Percentiles rank a stretch among this genome's conserved stretches.
Conservation (phyloP, 92 coral and sea anemone species). For the Isaurus tuberculatus region DNA sequence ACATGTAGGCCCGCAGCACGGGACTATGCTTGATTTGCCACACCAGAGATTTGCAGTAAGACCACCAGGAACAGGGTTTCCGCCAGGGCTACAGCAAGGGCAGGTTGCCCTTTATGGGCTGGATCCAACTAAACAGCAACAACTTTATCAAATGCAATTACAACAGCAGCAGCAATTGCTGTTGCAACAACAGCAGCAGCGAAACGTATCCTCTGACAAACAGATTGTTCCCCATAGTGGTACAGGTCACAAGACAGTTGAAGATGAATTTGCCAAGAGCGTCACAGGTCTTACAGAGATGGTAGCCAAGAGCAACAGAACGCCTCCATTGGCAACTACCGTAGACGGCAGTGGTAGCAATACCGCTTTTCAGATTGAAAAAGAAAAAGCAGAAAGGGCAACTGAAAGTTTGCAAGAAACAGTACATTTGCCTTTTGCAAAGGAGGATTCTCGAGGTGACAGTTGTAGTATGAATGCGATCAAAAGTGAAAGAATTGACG, state of each 20-base stretch:
- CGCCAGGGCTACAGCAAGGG: slow-evolving; percentile 64
- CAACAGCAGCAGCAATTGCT: slow-evolving; percentile 89
- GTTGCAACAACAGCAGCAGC: slow-evolving; percentile 90
- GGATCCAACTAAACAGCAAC: slow-evolving; percentile 72
- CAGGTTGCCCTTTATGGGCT: slow-evolving; percentile 75
- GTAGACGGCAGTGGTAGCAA: not conserved
- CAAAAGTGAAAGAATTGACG: slow-evolving; percentile 5
- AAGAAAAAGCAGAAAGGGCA: slow-evolving; percentile 2
- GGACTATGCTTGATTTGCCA: slow-evolving; percentile 76
- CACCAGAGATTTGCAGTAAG: slow-evolving; percentile 89
- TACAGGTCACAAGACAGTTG: slow-evolving; percentile 44
- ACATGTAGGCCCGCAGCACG: slow-evolving; percentile 54
- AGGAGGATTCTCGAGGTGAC: not conserved
- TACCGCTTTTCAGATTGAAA: not conserved
- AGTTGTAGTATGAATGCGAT: not conserved
- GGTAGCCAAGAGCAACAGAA: not conserved
- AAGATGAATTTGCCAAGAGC: not conserved
- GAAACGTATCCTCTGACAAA: slow-evolving; percentile 60
- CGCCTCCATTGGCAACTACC: slow-evolving; percentile 4
- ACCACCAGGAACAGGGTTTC: slow-evolving; percentile 76
- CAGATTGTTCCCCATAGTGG: slow-evolving; percentile 54
- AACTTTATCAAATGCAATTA: slow-evolving; percentile 68
- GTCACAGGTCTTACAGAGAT: not conserved
- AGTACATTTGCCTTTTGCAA: not conserved
- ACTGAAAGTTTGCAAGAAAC: not conserved